Percentiles rank a stretch among this genome's conserved stretches.
Conservation (phyloP, 2,113 vertebrate genomes). For the Arvicanthis niloticus region DNA sequence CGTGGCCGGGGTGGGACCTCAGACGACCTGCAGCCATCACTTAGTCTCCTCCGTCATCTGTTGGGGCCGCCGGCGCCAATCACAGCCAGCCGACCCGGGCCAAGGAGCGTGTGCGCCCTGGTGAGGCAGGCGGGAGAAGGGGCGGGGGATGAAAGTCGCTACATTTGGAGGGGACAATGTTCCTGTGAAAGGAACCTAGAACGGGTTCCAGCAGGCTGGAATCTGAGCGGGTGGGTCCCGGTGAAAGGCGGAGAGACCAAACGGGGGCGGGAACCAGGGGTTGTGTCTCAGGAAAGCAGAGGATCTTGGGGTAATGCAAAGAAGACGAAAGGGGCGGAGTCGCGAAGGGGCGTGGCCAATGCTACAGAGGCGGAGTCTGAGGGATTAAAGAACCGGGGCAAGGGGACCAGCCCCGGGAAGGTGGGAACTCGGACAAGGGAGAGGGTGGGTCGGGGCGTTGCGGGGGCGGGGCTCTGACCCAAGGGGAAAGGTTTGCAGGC, state of each 20-base stretch:
- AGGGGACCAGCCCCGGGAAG: conserved; percentile 26
- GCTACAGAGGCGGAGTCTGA: not conserved
- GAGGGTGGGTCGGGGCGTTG: conserved; percentile 59
- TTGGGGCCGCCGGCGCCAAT: conserved; percentile 68
- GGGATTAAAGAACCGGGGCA: conserved; percentile 53
- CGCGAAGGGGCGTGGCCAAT: not conserved
- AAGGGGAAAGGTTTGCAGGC: conserved; percentile 74
- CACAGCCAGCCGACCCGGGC: conserved; percentile 60
- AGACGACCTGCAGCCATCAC: conserved; percentile 65
- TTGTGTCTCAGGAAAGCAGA: not conserved
- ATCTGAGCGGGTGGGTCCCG: not conserved
- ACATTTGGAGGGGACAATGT: not conserved
- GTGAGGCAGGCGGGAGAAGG: conserved; percentile 2
- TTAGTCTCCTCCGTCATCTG: conserved; percentile 67
- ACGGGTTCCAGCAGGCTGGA: not conserved
- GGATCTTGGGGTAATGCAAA: conserved; percentile 52
- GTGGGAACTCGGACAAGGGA: conserved; percentile 66
- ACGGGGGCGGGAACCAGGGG: not conserved
- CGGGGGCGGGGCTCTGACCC: conserved; percentile 64
- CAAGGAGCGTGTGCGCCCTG: conserved; percentile 23
- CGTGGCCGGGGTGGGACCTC: conserved; percentile 80
- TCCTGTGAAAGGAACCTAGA: not conserved
- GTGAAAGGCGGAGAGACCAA: not conserved
- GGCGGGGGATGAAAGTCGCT: not conserved
- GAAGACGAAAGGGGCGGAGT: not conserved